Conservation (phyloP, 1,140 invertebrate species). For the Drosophila obscura region DNA sequence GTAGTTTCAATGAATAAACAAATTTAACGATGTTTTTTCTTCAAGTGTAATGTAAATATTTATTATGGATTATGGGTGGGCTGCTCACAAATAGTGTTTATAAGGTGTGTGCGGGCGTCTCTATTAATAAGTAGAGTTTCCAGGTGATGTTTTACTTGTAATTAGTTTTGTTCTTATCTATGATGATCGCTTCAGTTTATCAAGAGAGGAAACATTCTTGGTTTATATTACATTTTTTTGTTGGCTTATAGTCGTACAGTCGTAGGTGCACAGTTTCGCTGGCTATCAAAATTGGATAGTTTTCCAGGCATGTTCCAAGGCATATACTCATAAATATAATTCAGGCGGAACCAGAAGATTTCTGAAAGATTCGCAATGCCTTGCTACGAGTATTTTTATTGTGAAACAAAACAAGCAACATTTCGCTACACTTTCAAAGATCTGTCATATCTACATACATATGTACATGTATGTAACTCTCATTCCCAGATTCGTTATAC, state of each 20-base stretch:
- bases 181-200: too few relatives aligned
- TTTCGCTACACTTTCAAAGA: constrained; percentile 43
- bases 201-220: too few relatives aligned
- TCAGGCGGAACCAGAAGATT: constrained; percentile 3
- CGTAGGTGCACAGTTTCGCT: too few relatives aligned
- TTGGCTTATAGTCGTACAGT: too few relatives aligned
- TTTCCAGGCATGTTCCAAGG: too few relatives aligned
- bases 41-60: constrained; percentile 73
- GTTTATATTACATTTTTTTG: neutral
- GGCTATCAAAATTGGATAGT: too few relatives aligned
- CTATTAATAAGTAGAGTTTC: too few relatives aligned
- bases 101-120: neutral
- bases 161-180: too few relatives aligned
- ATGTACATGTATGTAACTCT: too few relatives aligned
- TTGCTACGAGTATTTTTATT: neutral
- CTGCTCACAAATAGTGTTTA: neutral
- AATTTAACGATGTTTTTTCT: constrained; percentile 74
- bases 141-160: too few relatives aligned
- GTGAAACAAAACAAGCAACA: neutral
- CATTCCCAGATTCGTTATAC: too few relatives aligned
- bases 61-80: constrained; percentile 10
- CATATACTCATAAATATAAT: too few relatives aligned
- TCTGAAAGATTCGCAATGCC: constrained; percentile 16
- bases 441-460: neutral
- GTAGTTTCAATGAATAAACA: constrained; percentile 77